Evolutionary conservation across 92 coral and sea anemone species (phyloP), one percentile per base, ranked within the genome.

Genomic region (Palythoa grandiflora): DNA sequence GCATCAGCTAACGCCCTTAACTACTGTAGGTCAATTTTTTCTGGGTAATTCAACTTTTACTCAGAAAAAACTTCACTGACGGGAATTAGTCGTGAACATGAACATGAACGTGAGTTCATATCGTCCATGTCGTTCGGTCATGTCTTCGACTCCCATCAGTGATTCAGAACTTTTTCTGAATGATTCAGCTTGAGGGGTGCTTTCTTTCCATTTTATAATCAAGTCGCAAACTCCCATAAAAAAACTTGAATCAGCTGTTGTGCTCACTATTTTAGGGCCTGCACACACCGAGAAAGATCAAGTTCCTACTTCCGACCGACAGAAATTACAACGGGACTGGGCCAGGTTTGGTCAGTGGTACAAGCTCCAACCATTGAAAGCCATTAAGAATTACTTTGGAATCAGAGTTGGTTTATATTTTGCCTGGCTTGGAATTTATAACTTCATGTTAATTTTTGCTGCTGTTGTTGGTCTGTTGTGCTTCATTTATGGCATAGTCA

Each of bases 301-400:
- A 11, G 44, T 77, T 14, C 92, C 94, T 40, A 84, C 83, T 19
- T 92, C 91, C 77, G 94, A 87, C 57, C 96, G 99, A 47, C 99
- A 96, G 81, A 88, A 93, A 55, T 91, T 96, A 2, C 75, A 88
- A 21, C 78, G 47, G 21, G 96, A 91, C 87, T 96, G 99, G 99
- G 99, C 99, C 50, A 78, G 94, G 71, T 92, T 96, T 88, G 93
- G 97, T 14, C 89, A 95, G 2, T 71, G 91, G 75, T 84, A 71
- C 65, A 96, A 96, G 79, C 83, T 88, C 38, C 99, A 96, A 86
- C 99, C 99, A 38, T 83, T 95, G 79, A 88, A 84, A n/a, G 86
- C 87, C 28, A 95, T 96, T 84, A 95, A 93, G 89, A 77, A 73
- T 74, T 96, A 96, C 89, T 89, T 96, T 72, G 98, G 99, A 14